phyloP scores from a whole-genome alignment of 2,113 vertebrate species.

The Lipotes vexillifer region DNA sequence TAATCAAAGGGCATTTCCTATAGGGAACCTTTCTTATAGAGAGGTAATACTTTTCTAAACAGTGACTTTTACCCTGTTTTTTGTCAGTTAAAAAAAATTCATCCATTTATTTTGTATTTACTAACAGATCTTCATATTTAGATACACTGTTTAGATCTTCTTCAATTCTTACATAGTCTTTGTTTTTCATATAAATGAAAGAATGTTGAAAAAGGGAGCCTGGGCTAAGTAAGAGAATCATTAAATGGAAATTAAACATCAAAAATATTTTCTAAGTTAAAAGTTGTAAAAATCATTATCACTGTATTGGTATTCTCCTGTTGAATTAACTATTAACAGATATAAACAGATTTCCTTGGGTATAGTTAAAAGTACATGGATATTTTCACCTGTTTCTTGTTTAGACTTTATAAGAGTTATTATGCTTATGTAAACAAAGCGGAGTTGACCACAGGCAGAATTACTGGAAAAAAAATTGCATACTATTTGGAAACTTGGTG shows the following conservation, averaged over 20 bases:
- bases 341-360: neutral
- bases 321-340: neutral
- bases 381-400: constrained; percentile 28
- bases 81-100: neutral
- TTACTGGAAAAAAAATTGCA: neutral
- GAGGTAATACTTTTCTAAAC: neutral
- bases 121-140: neutral
- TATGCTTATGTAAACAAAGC: constrained; percentile 9
- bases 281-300: neutral
- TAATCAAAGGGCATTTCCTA: neutral
- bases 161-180: neutral
- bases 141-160: neutral
- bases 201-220: neutral
- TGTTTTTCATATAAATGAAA: neutral
- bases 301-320: neutral
- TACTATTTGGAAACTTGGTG: neutral
- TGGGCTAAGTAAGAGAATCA: neutral
- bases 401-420: neutral
- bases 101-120: neutral
- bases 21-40: neutral
- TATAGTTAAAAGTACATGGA: neutral
- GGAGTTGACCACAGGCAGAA: constrained; percentile 22
- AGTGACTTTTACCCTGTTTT: neutral
- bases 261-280: neutral
- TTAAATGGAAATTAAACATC: neutral